Evolutionary conservation across 2,888 invertebrate genomes (phyloP), one percentile per base, ranked within the genome.

Genomic region (Nebria brevicollis): DNA sequence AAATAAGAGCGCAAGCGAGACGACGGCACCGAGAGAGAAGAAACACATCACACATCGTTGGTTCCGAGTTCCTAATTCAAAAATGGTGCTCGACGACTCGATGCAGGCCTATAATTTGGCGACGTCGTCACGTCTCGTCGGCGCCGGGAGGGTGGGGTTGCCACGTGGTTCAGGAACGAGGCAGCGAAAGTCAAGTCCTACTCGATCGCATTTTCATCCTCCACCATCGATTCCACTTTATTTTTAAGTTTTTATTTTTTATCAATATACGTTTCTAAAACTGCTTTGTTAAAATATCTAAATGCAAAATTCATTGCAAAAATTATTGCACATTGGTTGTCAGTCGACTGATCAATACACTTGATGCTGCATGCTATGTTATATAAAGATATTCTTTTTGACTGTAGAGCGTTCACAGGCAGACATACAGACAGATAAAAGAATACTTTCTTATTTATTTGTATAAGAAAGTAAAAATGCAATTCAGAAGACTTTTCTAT

Each of bases 151-250:
- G 77, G 77, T 81, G 83, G 82, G 82, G 84, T 85, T 85, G 85
- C 85, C 84, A 86, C 87, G 88, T 88, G 88, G 88, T 88, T 87
- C 54, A 4, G 20, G 70, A 26, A 34, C 13, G 70, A 70, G 70
- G 11, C 13, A 20, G 25, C 20, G 70, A 20, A 34, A 70, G 25
- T 25, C 11, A 70, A 68, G 68, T 54, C 54, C 13, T 13, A 54
- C 54, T 54, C 54, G 54, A 54, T 54, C 54, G 34, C 34, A 34
- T 34, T 34, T 4, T 34, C 54, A 54, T 54, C 54, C 2, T 8
- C 54, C 8, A 54, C 54, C 54, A 1, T 54, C 54, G 7, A 2
- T 54, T 54, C 54, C 54, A 54, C 54, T 11, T 8, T 54, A 54
- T 54, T 54, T 54, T 54, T 54, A 54, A 2, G 54, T 34, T 34